A percentile compares a stretch with the other conserved stretches of the same genome.
Conservation (phyloP, 2,797 vertebrate genomes). For the Macroramphosus scolopax region DNA sequence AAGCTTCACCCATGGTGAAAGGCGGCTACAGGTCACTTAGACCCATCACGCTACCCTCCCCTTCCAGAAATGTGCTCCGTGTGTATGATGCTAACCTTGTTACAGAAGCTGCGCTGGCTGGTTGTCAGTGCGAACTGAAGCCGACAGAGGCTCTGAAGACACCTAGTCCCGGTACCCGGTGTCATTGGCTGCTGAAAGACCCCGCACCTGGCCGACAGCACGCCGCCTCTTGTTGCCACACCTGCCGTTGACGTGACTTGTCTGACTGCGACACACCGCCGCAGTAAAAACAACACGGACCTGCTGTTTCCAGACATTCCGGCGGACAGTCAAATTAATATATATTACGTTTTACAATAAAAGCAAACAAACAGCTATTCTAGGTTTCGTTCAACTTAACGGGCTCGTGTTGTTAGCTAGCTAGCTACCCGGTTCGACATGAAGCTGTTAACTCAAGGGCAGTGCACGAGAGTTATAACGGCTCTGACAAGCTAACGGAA, state of each 20-base stretch:
- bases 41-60: too few species aligned
- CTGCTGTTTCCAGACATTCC: slow-evolving; percentile 50
- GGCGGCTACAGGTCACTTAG: not conserved
- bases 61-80: not conserved
- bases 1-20: not conserved
- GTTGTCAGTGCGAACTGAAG: slow-evolving; percentile 6
- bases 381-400: too few species aligned
- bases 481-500: too few species aligned
- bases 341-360: too few species aligned
- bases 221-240: not conserved
- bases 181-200: slow-evolving; percentile 28
- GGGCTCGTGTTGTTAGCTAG: too few species aligned
- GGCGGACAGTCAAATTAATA: too few species aligned
- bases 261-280: slow-evolving; percentile 38
- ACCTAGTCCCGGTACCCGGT: not conserved
- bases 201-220: not conserved
- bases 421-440: too few species aligned
- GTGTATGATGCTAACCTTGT: slow-evolving; percentile 44
- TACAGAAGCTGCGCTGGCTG: slow-evolving; percentile 37
- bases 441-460: too few species aligned
- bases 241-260: not conserved
- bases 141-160: slow-evolving; percentile 3
- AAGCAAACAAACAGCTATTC: too few species aligned
- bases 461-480: too few species aligned
- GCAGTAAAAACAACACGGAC: slow-evolving; percentile 34